These are phyloP conservation scores for Glaucidium brasilianum DNA, from an alignment of 2,113 vertebrate species.

Conservation along the genomic window DNA sequence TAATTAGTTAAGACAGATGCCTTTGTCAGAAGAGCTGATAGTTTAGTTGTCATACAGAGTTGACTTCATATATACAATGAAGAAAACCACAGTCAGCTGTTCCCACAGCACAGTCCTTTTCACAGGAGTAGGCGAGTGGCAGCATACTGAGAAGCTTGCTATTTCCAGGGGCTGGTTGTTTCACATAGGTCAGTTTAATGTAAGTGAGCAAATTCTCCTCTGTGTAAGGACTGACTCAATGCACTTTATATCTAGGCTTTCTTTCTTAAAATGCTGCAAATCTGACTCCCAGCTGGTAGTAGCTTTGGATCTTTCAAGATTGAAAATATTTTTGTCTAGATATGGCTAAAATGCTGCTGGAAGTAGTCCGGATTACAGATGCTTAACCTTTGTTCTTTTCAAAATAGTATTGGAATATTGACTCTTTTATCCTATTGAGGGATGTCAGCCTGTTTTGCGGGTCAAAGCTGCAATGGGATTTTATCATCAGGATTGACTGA, in stretches of 20 bases:
- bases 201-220: background rate
- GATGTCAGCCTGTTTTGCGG: background rate
- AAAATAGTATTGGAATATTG: background rate
- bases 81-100: background rate
- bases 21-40: background rate
- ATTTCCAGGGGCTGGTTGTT: background rate
- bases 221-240: background rate
- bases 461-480: background rate
- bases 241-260: background rate
- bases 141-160: accelerated
- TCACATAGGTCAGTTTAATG: background rate
- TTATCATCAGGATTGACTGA: background rate
- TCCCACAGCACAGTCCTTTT: background rate
- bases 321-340: background rate
- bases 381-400: background rate
- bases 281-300: background rate
- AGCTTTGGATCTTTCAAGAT: background rate
- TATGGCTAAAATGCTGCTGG: background rate
- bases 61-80: background rate
- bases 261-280: background rate
- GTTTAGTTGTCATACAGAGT: background rate
- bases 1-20: background rate
- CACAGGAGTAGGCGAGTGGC: background rate
- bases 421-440: background rate
- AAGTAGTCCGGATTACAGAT: background rate